Percentiles rank a stretch among this genome's conserved stretches.
Conservation (phyloP, 2,113 vertebrate species). For the Aplodontia rufa region DNA sequence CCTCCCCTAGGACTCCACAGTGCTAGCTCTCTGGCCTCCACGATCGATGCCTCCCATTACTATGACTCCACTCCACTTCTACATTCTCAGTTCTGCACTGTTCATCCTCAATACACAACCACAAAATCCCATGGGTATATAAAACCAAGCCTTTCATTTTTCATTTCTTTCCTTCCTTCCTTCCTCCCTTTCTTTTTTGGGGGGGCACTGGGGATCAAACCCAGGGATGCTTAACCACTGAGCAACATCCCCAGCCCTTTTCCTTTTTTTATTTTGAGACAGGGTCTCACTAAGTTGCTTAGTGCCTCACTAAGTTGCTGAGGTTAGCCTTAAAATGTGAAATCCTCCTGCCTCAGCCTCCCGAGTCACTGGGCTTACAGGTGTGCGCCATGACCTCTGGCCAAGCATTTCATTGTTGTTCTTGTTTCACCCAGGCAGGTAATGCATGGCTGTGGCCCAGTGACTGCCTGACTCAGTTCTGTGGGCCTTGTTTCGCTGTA, state of each 20-base stretch:
- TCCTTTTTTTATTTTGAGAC: too few species aligned
- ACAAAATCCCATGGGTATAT: background rate
- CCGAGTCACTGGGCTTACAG: too few species aligned
- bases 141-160: background rate
- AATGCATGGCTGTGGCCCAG: background rate
- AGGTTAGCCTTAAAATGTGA: too few species aligned
- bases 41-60: background rate
- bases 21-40: background rate
- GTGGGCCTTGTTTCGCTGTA: background rate
- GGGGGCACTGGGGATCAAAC: too few species aligned
- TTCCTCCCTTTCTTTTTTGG: too few species aligned
- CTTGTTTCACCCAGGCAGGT: background rate
- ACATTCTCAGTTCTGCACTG: background rate
- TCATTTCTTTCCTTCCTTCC: too few species aligned
- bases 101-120: background rate
- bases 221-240: too few species aligned
- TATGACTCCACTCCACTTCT: background rate
- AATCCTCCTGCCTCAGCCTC: too few species aligned
- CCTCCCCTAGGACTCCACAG: background rate
- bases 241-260: too few species aligned
- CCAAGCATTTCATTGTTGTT: background rate
- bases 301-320: too few species aligned
- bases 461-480: background rate
- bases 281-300: too few species aligned
- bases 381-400: too few species aligned